phyloP scores from a whole-genome alignment of 2,888 invertebrate genomes.

The Lingula anatina region DNA sequence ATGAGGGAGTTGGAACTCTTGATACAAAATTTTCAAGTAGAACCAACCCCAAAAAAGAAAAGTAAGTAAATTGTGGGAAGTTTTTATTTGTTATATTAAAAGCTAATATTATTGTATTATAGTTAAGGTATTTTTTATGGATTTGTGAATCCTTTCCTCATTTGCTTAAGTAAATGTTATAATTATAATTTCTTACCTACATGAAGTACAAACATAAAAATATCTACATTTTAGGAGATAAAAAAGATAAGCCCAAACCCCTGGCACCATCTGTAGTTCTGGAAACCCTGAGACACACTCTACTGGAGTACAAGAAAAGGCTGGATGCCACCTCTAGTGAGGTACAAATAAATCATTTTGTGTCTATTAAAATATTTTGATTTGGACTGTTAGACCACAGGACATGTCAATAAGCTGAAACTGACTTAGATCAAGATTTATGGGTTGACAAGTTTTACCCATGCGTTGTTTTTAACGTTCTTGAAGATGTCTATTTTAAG shows the following conservation, averaged over 20 bases:
- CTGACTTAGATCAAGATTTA: neutral
- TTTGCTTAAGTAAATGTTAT: too few species aligned
- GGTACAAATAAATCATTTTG: slow-evolving; percentile 13
- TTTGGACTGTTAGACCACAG: neutral
- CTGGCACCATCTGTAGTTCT: slow-evolving; percentile 26
- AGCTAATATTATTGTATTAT: too few species aligned
- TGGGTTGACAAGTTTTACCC: too few species aligned
- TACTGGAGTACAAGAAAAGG: slow-evolving; percentile 33
- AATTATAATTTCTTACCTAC: too few species aligned
- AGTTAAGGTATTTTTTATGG: too few species aligned
- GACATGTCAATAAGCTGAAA: neutral
- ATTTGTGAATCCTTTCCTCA: too few species aligned
- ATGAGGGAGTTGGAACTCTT: slow-evolving; percentile 42
- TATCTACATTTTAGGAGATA: neutral
- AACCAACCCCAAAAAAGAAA: neutral
- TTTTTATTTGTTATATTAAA: too few species aligned
- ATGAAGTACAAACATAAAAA: too few species aligned
- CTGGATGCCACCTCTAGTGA: slow-evolving; percentile 35
- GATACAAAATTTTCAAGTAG: slow-evolving; percentile 28
- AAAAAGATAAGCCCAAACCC: slow-evolving; percentile 4
- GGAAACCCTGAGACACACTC: slow-evolving; percentile 31
- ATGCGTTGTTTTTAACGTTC: too few species aligned
- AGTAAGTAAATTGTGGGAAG: neutral
- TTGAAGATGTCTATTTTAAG: too few species aligned
- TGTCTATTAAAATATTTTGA: neutral